Base-by-base conservation (phyloP, 2,888 invertebrate species). In the Rhamnusium bicolor region DNA sequence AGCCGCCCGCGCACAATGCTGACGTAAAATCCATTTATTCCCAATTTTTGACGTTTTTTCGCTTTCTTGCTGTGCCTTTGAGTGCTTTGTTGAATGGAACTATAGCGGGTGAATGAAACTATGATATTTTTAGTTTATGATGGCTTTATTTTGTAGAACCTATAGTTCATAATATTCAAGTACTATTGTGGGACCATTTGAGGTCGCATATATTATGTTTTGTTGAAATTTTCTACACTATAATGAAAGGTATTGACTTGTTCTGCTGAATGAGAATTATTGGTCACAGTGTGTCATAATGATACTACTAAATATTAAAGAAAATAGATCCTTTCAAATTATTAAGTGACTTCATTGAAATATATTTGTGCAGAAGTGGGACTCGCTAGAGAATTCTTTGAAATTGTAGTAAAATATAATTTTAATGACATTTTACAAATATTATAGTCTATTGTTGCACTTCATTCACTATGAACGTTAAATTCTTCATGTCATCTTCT, bases 41-140 rank as follows among this genome's bases (percentile, higher is more conserved):
- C 67, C 77, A 71, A 83, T 84, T 85, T 85, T 85, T 85, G 86
- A 85, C 86, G 82, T 79, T 84, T 85, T 82, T 83, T 83, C 81
- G 77, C 80, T 77, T 81, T 82, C 85, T 84, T 74, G 83, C 85
- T 84, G 85, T 72, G 84, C 84, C 80, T 83, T 86, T 86, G 81
- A 84, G 78, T 80, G 65, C 62, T 58, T 69, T 73, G 76, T 51
- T 83, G 79, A 84, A 84, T 84, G 83, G 79, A 72, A 72, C 72
- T 58, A 73, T 68, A 73, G 73, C 74, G 73, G 73, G 75, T 84
- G 83, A 83, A 85, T 81, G 83, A 81, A 77, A 75, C 78, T 77
- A 78, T 82, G 73, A 84, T 83, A 85, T 84, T 85, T 84, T 80
- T 82, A 81, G 81, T 82, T 84, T 84, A 82, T 79, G 79, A 85